phyloP scores from a whole-genome alignment of 2,113 vertebrate genomes.

The Sminthopsis crassicaudata region DNA sequence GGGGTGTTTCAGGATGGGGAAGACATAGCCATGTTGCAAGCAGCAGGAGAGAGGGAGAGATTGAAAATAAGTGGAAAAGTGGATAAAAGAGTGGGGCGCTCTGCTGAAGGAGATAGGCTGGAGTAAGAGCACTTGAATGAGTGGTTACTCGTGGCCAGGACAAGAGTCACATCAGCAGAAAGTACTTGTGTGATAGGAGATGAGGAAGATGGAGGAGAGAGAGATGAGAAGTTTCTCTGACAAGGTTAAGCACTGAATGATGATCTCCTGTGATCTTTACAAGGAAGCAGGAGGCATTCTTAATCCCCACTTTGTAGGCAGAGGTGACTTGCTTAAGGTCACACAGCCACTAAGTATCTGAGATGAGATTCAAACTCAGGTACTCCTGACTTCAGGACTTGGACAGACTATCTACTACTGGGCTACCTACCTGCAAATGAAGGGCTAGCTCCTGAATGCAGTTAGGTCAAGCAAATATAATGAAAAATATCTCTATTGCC shows the following conservation, averaged over 20 bases:
- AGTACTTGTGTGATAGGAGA: neutral
- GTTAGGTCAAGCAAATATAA: neutral
- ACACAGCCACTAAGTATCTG: neutral
- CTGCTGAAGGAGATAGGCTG: neutral
- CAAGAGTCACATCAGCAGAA: neutral
- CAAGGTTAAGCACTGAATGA: neutral
- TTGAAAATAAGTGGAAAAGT: neutral
- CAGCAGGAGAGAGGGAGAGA: neutral
- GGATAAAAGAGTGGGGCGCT: neutral
- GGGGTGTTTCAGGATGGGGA: neutral
- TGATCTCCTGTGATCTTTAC: neutral
- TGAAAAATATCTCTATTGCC: constrained; percentile 23
- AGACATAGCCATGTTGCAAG: neutral
- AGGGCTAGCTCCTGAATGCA: neutral
- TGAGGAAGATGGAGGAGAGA: neutral
- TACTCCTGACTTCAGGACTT: neutral
- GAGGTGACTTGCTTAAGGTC: neutral
- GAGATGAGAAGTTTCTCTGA: no score
- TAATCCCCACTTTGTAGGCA: no score
- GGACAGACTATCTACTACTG: neutral
- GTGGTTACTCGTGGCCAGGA: neutral
- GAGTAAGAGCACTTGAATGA: neutral
- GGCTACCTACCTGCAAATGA: neutral
- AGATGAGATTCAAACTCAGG: neutral
- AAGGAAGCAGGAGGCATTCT: no score